Evolutionary conservation across 2,888 invertebrate species (phyloP).

Genomic region (Melangyna quadrimaculata): DNA sequence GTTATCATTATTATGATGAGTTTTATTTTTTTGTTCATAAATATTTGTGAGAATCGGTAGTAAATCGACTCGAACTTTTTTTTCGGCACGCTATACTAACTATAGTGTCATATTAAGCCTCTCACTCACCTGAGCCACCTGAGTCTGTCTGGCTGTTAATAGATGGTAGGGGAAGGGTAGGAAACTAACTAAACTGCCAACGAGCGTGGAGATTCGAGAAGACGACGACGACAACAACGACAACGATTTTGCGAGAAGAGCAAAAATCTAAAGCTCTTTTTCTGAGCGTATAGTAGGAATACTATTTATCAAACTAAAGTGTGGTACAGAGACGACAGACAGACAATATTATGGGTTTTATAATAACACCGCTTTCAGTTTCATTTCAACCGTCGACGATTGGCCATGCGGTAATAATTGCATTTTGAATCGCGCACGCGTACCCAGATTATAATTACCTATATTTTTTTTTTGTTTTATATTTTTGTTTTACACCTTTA

Average conservation of each 20-base stretch:
- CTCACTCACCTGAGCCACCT: constrained; percentile 49
- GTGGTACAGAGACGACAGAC: constrained; percentile 41
- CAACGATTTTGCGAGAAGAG: constrained; percentile 50
- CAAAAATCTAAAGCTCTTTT: constrained; percentile 69
- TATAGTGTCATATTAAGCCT: constrained; percentile 38
- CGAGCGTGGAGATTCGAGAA: not conserved
- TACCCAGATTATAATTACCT: constrained; percentile 30
- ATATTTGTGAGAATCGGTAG: constrained; percentile 46
- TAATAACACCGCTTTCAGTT: constrained; percentile 79
- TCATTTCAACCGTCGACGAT: constrained; percentile 80
- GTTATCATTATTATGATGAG: constrained; percentile 22
- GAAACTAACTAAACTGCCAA: not conserved
- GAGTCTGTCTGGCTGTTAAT: constrained; percentile 3
- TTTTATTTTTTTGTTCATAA: constrained; percentile 10
- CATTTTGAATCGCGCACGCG: constrained; percentile 54
- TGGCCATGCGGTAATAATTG: constrained; percentile 65
- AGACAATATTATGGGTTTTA: constrained; percentile 66
- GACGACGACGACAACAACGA: not conserved
- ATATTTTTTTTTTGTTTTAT: not conserved
- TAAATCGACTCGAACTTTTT: constrained; percentile 30
- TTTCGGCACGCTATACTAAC: constrained; percentile 12
- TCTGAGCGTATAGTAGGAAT: not conserved
- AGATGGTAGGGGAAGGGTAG: constrained; percentile 1
- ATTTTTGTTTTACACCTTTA: not conserved
- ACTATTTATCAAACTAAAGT: constrained; percentile 69